Evolutionary conservation across 2,113 vertebrate species (phyloP).

Genomic region (Podarcis cretensis): DNA sequence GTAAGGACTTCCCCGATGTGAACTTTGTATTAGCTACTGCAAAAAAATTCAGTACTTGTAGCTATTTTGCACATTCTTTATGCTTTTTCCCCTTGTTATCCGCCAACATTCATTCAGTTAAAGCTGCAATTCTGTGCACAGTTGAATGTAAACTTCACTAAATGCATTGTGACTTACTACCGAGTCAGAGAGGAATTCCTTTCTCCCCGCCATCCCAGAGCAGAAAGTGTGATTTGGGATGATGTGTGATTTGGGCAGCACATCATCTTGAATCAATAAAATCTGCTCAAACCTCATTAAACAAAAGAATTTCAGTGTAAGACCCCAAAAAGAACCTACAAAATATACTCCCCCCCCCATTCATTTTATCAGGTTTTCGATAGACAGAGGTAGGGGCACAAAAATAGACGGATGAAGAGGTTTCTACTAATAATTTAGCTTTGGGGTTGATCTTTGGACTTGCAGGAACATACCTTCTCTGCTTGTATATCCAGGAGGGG

Average conservation of each 20-base stretch:
- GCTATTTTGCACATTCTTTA: neutral
- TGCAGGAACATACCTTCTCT: constrained; percentile 48
- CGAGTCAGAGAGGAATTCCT: neutral
- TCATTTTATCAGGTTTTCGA: constrained; percentile 55
- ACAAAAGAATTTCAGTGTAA: neutral
- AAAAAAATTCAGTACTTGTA: neutral
- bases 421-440: constrained; percentile 26
- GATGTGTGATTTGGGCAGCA: neutral
- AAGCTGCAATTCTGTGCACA: neutral
- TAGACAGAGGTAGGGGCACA: constrained; percentile 38
- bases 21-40: constrained; percentile 23
- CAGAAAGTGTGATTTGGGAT: constrained; percentile 15
- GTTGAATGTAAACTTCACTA: neutral
- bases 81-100: constrained; percentile 24
- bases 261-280: constrained; percentile 18
- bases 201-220: constrained; percentile 38
- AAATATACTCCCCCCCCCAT: constrained; percentile 30
- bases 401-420: neutral
- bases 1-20: neutral
- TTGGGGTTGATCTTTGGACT: constrained; percentile 28
- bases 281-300: neutral
- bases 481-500: constrained; percentile 16
- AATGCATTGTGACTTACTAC: neutral
- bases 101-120: constrained; percentile 37
- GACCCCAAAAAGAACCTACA: constrained; percentile 24